Conservation (phyloP, 2,113 vertebrate species). For the Psammodynastes pulverulentus region DNA sequence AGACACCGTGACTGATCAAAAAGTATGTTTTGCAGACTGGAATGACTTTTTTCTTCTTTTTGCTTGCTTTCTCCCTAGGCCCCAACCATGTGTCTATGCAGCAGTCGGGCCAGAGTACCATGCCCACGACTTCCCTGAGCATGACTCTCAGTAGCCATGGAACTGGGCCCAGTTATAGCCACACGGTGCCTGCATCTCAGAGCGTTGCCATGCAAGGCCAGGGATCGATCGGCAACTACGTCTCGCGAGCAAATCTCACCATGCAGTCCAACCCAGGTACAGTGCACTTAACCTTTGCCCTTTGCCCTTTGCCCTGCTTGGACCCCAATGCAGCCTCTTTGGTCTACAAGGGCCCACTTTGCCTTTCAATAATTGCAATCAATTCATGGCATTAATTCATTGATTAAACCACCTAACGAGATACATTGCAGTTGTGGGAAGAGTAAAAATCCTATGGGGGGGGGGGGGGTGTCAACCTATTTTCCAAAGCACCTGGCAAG, state of each 20-base stretch:
- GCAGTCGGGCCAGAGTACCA: slow-evolving; percentile 82
- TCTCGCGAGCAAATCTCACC: slow-evolving; percentile 90
- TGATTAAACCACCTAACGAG: neutral
- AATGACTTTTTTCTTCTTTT: neutral
- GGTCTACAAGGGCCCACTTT: neutral
- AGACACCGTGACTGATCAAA: neutral
- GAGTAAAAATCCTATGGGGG: too few relatives aligned
- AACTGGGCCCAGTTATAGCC: slow-evolving; percentile 83
- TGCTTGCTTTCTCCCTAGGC: slow-evolving; percentile 66
- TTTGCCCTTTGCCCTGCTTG: neutral
- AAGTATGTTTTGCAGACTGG: neutral
- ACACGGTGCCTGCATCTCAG: slow-evolving; percentile 81
- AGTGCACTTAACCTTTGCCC: neutral
- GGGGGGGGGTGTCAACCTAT: too few relatives aligned
- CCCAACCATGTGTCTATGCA: slow-evolving; percentile 87
- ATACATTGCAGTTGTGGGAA: neutral
- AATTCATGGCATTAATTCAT: neutral
- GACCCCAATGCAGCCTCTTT: neutral
- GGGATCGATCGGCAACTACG: slow-evolving; percentile 81
- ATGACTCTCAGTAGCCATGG: slow-evolving; percentile 82
- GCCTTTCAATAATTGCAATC: neutral
- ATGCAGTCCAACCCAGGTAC: slow-evolving; percentile 92
- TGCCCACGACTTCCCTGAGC: slow-evolving; percentile 84
- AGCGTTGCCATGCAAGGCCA: slow-evolving; percentile 85
- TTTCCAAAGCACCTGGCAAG: too few relatives aligned